These are phyloP conservation scores for Danio jaintianensis DNA, from an alignment of 2,797 vertebrate genomes.

Conservation along the genomic window DNA sequence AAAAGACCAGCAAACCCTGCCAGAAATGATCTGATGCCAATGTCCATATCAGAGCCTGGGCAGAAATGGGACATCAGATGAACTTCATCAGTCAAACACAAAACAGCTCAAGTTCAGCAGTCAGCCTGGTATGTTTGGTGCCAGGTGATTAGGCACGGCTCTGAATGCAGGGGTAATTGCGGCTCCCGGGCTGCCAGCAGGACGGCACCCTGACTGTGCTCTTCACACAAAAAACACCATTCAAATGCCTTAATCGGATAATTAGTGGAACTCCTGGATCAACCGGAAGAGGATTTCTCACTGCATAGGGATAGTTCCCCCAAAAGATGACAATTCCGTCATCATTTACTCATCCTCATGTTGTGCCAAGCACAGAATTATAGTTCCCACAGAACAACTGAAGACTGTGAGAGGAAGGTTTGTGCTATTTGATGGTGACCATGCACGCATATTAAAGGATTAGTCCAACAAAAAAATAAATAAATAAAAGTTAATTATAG, in stretches of 20 bases:
- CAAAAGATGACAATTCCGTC: not conserved
- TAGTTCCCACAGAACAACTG: not conserved
- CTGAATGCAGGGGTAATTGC: conserved; percentile 28
- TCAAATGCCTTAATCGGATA: conserved; percentile 33
- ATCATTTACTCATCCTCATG: not conserved
- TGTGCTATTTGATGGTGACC: not conserved
- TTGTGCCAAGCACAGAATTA: not conserved
- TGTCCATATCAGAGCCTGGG: not conserved
- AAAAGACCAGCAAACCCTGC: not conserved
- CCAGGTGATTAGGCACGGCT: conserved; percentile 36
- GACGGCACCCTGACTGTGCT: conserved; percentile 18
- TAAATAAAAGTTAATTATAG: too few species aligned
- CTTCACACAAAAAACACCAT: conserved; percentile 28
- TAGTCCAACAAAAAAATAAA: too few species aligned
- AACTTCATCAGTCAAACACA: conserved; percentile 44
- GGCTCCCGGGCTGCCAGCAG: conserved; percentile 19
- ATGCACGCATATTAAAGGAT: not conserved
- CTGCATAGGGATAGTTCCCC: not conserved
- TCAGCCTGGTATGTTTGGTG: not conserved
- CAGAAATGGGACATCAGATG: not conserved
- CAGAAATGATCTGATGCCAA: conserved; percentile 19
- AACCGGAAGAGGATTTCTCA: conserved; percentile 20
- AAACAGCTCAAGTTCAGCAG: conserved; percentile 35
- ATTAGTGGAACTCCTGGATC: conserved; percentile 25
- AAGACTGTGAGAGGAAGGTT: not conserved